Percentiles rank a stretch among this genome's conserved stretches.
These are phyloP conservation scores for Papilio gigon DNA, from an alignment of 2,888 invertebrate species.

Conservation along the genomic window DNA sequence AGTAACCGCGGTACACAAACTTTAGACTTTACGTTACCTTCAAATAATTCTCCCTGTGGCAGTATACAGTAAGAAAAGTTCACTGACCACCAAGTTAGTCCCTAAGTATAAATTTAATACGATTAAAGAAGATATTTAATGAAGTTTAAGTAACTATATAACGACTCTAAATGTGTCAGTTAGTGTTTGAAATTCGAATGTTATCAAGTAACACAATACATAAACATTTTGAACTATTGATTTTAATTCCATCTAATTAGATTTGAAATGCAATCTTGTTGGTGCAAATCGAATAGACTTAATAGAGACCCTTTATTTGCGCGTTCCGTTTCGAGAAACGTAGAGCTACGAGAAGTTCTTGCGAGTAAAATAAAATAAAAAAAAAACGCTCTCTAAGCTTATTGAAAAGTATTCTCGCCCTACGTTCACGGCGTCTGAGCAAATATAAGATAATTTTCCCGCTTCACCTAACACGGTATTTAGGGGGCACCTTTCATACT, in stretches of 20 bases:
- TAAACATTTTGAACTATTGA: slow-evolving; percentile 12
- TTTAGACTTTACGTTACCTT: too few species aligned
- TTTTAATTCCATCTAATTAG: slow-evolving; percentile 41
- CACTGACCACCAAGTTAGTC: too few species aligned
- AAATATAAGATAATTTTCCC: slow-evolving; percentile 83
- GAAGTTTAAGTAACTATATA: too few species aligned
- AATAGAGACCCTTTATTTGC: slow-evolving; percentile 74
- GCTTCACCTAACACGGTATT: slow-evolving; percentile 81
- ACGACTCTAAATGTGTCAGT: too few species aligned
- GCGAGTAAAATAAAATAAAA: slow-evolving; percentile 61
- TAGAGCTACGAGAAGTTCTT: slow-evolving; percentile 71
- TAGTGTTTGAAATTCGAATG: too few species aligned
- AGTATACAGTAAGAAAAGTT: too few species aligned
- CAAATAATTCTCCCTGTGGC: too few species aligned
- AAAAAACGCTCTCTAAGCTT: slow-evolving; percentile 81
- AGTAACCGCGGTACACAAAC: too few species aligned
- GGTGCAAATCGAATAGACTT: slow-evolving; percentile 61
- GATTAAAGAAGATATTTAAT: too few species aligned
- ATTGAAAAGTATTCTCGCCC: slow-evolving; percentile 83
- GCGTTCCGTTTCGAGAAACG: slow-evolving; percentile 68
- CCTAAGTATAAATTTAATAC: too few species aligned
- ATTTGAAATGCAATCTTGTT: slow-evolving; percentile 39
- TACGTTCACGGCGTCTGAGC: slow-evolving; percentile 80
- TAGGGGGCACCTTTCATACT: slow-evolving; percentile 82
- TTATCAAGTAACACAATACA: too few species aligned